phyloP scores from a whole-genome alignment of 2,888 invertebrate genomes.

The Coleophora flavipennella region DNA sequence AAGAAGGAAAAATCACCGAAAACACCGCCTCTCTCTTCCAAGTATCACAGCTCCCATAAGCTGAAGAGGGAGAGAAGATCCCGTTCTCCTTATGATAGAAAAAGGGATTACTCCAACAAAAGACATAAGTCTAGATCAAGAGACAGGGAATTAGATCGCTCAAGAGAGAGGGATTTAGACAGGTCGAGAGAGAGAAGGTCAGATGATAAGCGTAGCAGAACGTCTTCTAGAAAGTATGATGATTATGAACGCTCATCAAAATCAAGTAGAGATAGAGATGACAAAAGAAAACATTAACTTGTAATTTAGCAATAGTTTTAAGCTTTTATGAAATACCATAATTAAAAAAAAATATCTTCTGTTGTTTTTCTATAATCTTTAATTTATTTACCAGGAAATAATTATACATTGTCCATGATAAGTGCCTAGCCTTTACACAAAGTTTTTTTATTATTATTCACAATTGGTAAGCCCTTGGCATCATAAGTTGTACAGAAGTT shows the following conservation, averaged over 20 bases:
- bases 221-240: conserved; percentile 56
- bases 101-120: conserved; percentile 58
- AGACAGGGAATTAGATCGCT: conserved; percentile 52
- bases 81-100: conserved; percentile 63
- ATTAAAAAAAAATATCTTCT: too few species aligned
- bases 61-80: conserved; percentile 58
- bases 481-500: too few species aligned
- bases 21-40: conserved; percentile 62
- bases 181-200: conserved; percentile 50
- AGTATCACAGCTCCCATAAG: conserved; percentile 61
- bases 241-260: conserved; percentile 58
- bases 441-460: too few species aligned
- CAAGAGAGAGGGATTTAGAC: conserved; percentile 52
- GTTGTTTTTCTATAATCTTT: too few species aligned
- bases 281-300: conserved; percentile 51
- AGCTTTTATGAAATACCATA: too few species aligned
- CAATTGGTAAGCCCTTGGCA: too few species aligned
- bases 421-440: too few species aligned
- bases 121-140: conserved; percentile 61
- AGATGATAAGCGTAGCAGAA: conserved; percentile 50
- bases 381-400: too few species aligned
- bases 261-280: conserved; percentile 54
- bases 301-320: too few species aligned
- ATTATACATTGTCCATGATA: too few species aligned
- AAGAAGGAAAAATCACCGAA: conserved; percentile 66